Conservation (phyloP, 2,113 vertebrate species). For the Cyanocitta stelleri region DNA sequence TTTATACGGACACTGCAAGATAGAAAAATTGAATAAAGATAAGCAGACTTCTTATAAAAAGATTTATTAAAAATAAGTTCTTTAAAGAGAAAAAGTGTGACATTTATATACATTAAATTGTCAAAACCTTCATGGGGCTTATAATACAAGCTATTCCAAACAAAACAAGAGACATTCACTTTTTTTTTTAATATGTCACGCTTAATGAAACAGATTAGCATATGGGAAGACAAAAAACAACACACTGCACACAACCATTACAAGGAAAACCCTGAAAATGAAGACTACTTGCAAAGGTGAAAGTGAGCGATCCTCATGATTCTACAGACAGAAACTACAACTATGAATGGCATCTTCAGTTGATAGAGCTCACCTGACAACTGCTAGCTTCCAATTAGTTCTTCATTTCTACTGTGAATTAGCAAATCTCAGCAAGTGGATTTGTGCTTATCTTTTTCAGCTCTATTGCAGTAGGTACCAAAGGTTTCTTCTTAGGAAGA, state of each 20-base stretch:
- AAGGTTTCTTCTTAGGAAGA: not conserved
- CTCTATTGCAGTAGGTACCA: not conserved
- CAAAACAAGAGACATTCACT: not conserved
- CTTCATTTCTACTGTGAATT: not conserved
- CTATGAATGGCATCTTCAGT: not conserved
- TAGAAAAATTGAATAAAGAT: not conserved
- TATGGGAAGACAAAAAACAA: not conserved
- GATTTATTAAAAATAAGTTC: conserved; percentile 79
- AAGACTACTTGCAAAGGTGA: not conserved
- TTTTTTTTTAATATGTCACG: not conserved
- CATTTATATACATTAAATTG: conserved; percentile 67
- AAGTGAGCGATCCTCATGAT: not conserved
- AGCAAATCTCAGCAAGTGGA: not conserved
- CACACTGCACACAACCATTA: not conserved
- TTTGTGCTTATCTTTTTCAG: not conserved
- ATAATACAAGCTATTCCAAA: conserved; percentile 24
- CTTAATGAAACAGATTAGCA: not conserved
- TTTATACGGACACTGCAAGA: not conserved
- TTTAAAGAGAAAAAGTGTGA: conserved; percentile 46
- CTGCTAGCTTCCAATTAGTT: not conserved
- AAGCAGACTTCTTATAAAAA: conserved; percentile 58
- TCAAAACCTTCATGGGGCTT: conserved; percentile 35
- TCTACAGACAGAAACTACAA: not conserved
- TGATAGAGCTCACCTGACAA: not conserved
- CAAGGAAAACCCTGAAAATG: not conserved